Evolutionary conservation across 92 coral and sea anemone species (phyloP).

Genomic region (Phenganax stokvisi): DNA sequence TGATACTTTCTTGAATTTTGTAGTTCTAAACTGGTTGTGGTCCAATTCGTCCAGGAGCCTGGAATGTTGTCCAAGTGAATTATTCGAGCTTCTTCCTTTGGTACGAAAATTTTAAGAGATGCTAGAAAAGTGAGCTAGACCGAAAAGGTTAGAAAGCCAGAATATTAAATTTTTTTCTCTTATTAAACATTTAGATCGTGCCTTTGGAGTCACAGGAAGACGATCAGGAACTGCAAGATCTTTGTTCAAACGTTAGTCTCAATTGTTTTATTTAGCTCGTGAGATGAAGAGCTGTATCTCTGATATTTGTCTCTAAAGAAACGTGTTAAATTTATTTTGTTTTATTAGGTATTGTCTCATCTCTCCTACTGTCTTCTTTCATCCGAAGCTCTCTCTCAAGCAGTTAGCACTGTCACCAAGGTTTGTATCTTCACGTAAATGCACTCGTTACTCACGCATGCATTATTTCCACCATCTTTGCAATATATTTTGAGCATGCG

Average conservation of each 20-base stretch:
- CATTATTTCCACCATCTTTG: not conserved
- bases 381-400: constrained; percentile 36
- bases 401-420: constrained; percentile 30
- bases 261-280: not conserved
- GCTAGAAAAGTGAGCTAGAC: too few species aligned
- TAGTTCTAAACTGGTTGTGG: constrained; percentile 84
- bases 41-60: constrained; percentile 77
- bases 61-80: constrained; percentile 70
- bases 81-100: constrained; percentile 77
- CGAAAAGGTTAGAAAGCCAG: too few species aligned
- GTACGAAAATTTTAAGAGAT: constrained; percentile 47
- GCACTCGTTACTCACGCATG: not conserved
- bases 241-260: constrained; percentile 68
- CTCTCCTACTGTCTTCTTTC: constrained; percentile 40
- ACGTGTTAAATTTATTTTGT: not conserved
- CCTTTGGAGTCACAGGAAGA: constrained; percentile 95
- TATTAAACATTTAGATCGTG: constrained; percentile 52
- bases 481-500: not conserved
- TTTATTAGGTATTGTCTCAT: constrained; percentile 24
- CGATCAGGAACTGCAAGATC: constrained; percentile 85
- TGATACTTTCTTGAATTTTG: not conserved
- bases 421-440: not conserved
- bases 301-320: too few species aligned
- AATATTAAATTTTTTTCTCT: not conserved
- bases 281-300: not conserved